Evolutionary conservation across 2,797 vertebrate genomes (phyloP), one percentile per base, ranked within the genome.

Genomic region (Decapterus maruadsi): DNA sequence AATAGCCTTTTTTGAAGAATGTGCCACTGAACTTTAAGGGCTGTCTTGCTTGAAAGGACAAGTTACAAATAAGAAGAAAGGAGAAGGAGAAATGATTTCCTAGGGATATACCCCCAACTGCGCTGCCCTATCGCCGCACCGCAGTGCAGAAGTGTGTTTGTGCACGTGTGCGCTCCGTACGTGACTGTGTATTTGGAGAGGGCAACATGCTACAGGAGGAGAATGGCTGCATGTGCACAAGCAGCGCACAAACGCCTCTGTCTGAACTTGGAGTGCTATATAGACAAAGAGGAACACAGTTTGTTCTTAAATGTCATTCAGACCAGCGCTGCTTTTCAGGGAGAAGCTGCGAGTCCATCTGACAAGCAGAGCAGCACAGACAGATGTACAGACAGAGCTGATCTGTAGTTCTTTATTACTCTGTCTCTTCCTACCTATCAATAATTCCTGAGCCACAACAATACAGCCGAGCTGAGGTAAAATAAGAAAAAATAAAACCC

Each of bases 1-100:
- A 94, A 95, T 94, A 90, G 91, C 75, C 81, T 93, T 94, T 93
- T 95, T 95, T 94, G 94, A 95, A 95, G 93, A 95, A 93, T 88
- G 91, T 77, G 90, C 90, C 89, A 93, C 90, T 95, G 94, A 95
- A 95, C 94, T 95, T 95, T 95, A 93, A 91, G 93, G 92, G 87
- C 92, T 79, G 92, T 94, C 90, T 92, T 93, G 91, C 94, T 95
- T 94, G 91, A 94, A 95, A 95, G 93, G 92, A 94, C 90, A 77
- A 90, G 90, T 93, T 93, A 91, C 92, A 94, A 93, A 94, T 87
- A 93, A 90, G 83, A 93, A 93, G 90, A 94, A 91, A 90, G 90
- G 78, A 87, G 88, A 84, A 84, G 73, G 85, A 89, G 86, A 89
- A 89, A 93, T 91, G 87, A 94, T 93, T 94, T 94, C 92, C 87